Conservation (phyloP, 2,888 invertebrate species). For the Oxystoma pomonae region DNA sequence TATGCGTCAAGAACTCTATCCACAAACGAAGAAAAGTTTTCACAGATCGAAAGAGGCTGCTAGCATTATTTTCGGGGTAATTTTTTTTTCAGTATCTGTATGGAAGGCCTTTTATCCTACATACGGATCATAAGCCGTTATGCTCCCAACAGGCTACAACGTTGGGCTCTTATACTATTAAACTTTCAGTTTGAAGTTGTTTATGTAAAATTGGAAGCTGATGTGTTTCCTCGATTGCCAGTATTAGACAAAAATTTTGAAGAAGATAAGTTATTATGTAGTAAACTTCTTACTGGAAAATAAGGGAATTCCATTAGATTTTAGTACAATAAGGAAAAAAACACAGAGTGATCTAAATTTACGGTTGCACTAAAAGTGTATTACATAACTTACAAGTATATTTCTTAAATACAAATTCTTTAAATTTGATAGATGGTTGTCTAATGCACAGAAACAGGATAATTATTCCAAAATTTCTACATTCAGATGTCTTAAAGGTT, state of each 20-base stretch:
- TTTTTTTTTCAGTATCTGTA: constrained; percentile 8
- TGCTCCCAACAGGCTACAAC: constrained; percentile 9
- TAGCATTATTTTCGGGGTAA: constrained; percentile 5
- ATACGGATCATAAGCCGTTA: constrained; percentile 17
- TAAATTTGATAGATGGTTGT: no score
- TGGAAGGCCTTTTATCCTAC: not conserved
- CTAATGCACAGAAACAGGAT: no score
- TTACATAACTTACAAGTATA: no score
- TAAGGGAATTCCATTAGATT: not conserved
- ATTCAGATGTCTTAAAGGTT: no score
- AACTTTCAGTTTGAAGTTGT: not conserved
- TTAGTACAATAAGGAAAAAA: no score
- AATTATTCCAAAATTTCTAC: no score
- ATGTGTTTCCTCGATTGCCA: not conserved
- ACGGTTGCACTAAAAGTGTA: no score
- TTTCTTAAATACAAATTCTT: no score
- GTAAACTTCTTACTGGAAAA: not conserved
- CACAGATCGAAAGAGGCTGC: constrained; percentile 3
- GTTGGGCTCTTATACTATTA: constrained; percentile 5
- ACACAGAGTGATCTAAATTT: no score
- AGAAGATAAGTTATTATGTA: not conserved
- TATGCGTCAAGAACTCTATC: constrained; percentile 4
- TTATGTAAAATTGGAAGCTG: not conserved
- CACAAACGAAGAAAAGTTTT: not conserved
- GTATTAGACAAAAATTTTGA: not conserved